phyloP scores from a whole-genome alignment of 2,888 invertebrate species.

The Nycteola revayana region DNA sequence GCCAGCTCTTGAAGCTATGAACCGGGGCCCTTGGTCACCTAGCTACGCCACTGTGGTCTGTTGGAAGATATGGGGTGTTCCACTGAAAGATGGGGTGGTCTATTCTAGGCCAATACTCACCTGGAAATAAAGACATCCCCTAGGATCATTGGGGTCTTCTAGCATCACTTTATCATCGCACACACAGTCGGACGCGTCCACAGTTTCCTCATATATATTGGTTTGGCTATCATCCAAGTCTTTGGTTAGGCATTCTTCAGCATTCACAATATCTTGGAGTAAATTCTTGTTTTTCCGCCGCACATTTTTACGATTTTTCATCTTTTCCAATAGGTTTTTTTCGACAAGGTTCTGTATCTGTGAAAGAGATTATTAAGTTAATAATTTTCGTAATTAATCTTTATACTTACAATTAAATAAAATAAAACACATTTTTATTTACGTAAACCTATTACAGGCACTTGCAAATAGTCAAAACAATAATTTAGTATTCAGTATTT shows the following conservation, averaged over 20 bases:
- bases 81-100: too few relatives aligned
- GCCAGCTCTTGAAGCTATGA: too few relatives aligned
- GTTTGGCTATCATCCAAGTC: conserved; percentile 30
- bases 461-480: too few relatives aligned
- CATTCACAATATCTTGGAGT: conserved; percentile 48
- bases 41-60: too few relatives aligned
- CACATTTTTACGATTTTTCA: conserved; percentile 25
- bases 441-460: too few relatives aligned
- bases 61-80: too few relatives aligned
- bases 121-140: conserved; percentile 85
- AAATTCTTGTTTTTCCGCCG: conserved; percentile 58
- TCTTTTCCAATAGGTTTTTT: conserved; percentile 16
- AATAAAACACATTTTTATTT: too few relatives aligned
- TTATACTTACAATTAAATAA: too few relatives aligned
- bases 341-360: conserved; percentile 31
- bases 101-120: conserved; percentile 39
- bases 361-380: too few relatives aligned
- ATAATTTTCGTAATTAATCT: too few relatives aligned
- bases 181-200: conserved; percentile 26
- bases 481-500: too few relatives aligned
- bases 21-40: too few relatives aligned
- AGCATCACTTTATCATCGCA: conserved; percentile 51
- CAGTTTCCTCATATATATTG: conserved; percentile 37
- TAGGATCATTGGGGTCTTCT: conserved; percentile 74
- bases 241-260: conserved; percentile 45